A percentile compares a stretch with the other conserved stretches of the same genome.
Conservation (phyloP, 2,113 vertebrate genomes). For the Ciconia maguari region DNA sequence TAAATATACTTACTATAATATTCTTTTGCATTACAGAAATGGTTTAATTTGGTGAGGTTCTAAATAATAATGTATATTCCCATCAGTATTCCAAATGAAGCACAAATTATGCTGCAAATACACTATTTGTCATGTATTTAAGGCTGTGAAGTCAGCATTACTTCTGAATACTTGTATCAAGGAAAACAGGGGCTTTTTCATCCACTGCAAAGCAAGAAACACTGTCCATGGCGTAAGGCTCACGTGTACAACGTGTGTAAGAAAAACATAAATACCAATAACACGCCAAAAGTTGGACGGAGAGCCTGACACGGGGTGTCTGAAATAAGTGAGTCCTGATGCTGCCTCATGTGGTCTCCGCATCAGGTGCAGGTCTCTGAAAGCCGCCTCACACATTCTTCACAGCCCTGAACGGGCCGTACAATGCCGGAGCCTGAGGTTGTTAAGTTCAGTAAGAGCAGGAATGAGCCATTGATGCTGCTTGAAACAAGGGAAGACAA, state of each 20-base stretch:
- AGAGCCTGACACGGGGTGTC: not conserved
- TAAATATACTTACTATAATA: not conserved
- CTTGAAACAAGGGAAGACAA: constrained; percentile 60
- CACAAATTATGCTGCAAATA: not conserved
- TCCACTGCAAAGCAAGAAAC: not conserved
- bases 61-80: not conserved
- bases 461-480: constrained; percentile 67
- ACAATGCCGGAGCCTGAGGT: constrained; percentile 45
- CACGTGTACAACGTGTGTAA: not conserved
- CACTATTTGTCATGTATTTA: not conserved
- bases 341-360: not conserved
- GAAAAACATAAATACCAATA: constrained; percentile 9
- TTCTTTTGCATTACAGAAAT: not conserved
- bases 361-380: not conserved
- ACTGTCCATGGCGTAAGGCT: not conserved
- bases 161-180: not conserved
- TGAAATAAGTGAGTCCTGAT: not conserved
- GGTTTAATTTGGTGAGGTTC: not conserved
- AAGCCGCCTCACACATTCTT: constrained; percentile 33
- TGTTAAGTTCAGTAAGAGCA: constrained; percentile 61
- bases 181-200: not conserved
- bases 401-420: not conserved
- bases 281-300: constrained; percentile 6
- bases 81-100: not conserved
- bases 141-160: not conserved